Evolutionary conservation across 30 jellyfish, hydroid and myxozoan species (phyloP).

Genomic region (Cassiopea xamachana): DNA sequence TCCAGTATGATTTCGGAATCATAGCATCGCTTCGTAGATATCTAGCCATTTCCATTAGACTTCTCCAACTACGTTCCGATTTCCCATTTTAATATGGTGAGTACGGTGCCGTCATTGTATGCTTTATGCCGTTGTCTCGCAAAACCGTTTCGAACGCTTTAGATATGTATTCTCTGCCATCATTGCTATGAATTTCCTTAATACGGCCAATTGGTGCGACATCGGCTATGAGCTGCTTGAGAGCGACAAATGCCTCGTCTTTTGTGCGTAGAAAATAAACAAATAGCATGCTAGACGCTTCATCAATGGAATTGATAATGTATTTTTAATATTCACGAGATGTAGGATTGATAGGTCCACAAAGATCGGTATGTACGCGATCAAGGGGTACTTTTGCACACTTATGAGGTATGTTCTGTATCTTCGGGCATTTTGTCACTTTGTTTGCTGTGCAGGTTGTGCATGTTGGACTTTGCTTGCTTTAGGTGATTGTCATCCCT

Average conservation of each 20-base stretch:
- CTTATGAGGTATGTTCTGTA: slow-evolving; percentile 4
- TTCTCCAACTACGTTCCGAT: slow-evolving; percentile 58
- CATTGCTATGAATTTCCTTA: slow-evolving; percentile 36
- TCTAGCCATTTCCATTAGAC: slow-evolving; percentile 66
- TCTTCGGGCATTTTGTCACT: slow-evolving; percentile 48
- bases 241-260: background rate
- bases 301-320: slow-evolving; percentile 59
- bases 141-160: slow-evolving; percentile 36
- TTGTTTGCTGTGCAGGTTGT: slow-evolving; percentile 52
- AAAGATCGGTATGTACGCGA: slow-evolving; percentile 42
- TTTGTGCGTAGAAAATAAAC: slow-evolving; percentile 20
- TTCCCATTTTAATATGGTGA: slow-evolving; percentile 40
- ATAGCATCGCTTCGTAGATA: slow-evolving; percentile 41
- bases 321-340: slow-evolving; percentile 55
- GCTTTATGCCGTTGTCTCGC: slow-evolving; percentile 34
- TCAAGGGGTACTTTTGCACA: slow-evolving; percentile 54
- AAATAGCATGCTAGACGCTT: slow-evolving; percentile 37
- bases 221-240: background rate
- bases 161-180: slow-evolving; percentile 17
- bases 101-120: slow-evolving; percentile 46
- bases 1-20: slow-evolving; percentile 45
- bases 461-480: slow-evolving; percentile 34
- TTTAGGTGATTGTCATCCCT: slow-evolving; percentile 47
- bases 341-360: slow-evolving; percentile 60
- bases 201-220: background rate